Conservation (phyloP, 2,797 vertebrate species). For the Sandelia bainsii region DNA sequence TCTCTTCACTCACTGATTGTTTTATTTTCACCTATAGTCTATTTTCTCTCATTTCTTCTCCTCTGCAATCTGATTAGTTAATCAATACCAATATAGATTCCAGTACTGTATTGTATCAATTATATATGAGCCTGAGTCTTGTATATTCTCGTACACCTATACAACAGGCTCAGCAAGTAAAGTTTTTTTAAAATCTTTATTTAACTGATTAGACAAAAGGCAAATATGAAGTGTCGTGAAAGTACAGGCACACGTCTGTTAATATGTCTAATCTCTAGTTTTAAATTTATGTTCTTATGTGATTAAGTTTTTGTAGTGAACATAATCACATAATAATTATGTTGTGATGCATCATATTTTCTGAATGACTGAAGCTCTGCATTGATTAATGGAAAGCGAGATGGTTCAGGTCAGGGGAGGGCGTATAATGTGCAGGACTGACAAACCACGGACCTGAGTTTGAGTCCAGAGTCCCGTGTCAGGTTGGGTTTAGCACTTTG, state of each 20-base stretch:
- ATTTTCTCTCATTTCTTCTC: neutral
- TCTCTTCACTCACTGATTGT: neutral
- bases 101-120: conserved; percentile 53
- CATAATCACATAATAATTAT: too few species aligned
- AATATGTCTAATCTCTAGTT: neutral
- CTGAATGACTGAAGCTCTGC: too few species aligned
- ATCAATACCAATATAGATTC: conserved; percentile 64
- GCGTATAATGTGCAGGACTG: too few species aligned
- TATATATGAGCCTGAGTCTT: conserved; percentile 60
- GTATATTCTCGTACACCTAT: conserved; percentile 18
- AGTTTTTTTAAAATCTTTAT: neutral
- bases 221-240: neutral
- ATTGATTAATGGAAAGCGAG: too few species aligned
- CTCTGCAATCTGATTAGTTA: conserved; percentile 50
- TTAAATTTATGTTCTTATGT: too few species aligned
- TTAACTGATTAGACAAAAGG: neutral
- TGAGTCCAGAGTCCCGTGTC: too few species aligned
- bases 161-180: neutral
- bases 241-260: neutral
- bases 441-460: too few species aligned
- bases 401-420: too few species aligned
- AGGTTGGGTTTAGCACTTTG: too few species aligned
- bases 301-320: too few species aligned
- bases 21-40: neutral
- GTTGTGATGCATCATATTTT: too few species aligned